These are phyloP conservation scores for Clarias fuscus DNA, from an alignment of 2,797 vertebrate species.

Conservation along the genomic window DNA sequence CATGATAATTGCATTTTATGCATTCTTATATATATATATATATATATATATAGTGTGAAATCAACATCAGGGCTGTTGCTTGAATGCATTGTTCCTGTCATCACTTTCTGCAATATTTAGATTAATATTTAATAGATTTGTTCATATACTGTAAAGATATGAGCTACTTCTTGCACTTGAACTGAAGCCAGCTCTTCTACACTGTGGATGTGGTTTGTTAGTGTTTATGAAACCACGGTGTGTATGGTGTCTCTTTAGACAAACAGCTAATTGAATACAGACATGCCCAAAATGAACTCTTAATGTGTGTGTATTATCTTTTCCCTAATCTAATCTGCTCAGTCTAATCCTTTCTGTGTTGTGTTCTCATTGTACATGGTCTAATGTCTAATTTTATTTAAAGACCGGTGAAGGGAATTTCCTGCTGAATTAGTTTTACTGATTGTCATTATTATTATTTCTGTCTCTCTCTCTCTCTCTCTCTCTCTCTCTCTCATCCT, in stretches of 20 bases:
- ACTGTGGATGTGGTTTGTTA: neutral
- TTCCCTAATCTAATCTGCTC: neutral
- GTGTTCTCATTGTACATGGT: neutral
- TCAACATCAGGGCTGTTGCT: neutral
- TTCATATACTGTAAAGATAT: neutral
- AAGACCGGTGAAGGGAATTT: slow-evolving; percentile 6
- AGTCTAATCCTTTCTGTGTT: slow-evolving; percentile 10
- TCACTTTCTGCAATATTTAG: neutral
- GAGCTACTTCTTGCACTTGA: neutral
- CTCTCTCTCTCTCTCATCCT: too few species aligned
- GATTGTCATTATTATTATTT: neutral
- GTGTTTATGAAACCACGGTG: neutral
- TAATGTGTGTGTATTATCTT: neutral
- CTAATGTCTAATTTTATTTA: slow-evolving; percentile 13
- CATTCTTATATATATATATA: too few species aligned
- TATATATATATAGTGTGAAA: neutral
- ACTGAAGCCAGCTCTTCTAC: neutral
- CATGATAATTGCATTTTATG: neutral
- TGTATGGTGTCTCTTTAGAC: neutral
- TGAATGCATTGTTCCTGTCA: neutral
- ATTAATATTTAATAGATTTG: neutral
- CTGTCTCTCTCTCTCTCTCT: too few species aligned
- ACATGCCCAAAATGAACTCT: neutral
- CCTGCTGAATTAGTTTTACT: neutral
- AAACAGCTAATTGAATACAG: slow-evolving; percentile 14